Percentiles rank a stretch among this genome's conserved stretches.
phyloP scores from a whole-genome alignment of 2,113 vertebrate genomes.

The Mugil cephalus region DNA sequence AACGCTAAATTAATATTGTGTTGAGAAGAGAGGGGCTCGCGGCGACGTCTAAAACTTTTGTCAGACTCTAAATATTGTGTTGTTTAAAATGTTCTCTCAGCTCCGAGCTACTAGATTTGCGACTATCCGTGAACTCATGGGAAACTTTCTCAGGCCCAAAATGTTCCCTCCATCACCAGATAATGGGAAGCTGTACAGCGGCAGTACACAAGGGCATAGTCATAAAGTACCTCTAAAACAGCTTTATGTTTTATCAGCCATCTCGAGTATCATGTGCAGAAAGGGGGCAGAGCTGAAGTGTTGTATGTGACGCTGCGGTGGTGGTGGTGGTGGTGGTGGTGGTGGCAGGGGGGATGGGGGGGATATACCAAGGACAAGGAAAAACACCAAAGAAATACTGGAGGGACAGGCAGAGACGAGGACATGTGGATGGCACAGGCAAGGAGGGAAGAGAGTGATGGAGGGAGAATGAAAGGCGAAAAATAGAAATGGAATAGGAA shows the following conservation, averaged over 20 bases:
- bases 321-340: too few relatives aligned
- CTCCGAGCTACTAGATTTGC: constrained; percentile 57
- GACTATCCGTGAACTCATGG: constrained; percentile 51
- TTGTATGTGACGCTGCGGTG: constrained; percentile 68
- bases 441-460: constrained; percentile 70
- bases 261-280: constrained; percentile 78
- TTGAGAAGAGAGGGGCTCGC: not conserved
- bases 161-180: constrained; percentile 76
- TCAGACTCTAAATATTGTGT: constrained; percentile 13
- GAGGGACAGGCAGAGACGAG: constrained; percentile 63
- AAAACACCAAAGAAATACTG: constrained; percentile 77
- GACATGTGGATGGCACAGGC: constrained; percentile 63
- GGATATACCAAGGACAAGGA: constrained; percentile 72
- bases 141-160: constrained; percentile 74
- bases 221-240: constrained; percentile 79
- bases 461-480: constrained; percentile 79
- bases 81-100: constrained; percentile 36
- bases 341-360: constrained; percentile 57
- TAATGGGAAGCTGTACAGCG: constrained; percentile 73
- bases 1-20: constrained; percentile 53
- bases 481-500: constrained; percentile 83
- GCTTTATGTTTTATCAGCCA: constrained; percentile 82
- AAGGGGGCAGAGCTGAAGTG: constrained; percentile 65
- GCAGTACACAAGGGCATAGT: constrained; percentile 78
- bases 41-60: not conserved